A percentile compares a stretch with the other conserved stretches of the same genome.
phyloP scores from a whole-genome alignment of 2,888 invertebrate species.

The Auanema freiburgensis region DNA sequence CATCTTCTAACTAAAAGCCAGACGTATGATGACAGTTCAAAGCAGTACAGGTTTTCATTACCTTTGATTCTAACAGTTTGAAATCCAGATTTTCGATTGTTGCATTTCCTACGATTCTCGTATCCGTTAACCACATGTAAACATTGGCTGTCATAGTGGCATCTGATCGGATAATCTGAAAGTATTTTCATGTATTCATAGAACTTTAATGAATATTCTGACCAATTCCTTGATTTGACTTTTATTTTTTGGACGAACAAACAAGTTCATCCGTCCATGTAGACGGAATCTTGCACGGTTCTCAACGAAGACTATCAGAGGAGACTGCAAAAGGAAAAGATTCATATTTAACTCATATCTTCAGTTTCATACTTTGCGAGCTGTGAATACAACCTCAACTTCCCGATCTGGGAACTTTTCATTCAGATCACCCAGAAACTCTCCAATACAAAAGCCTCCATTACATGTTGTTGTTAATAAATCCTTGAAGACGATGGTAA shows the following conservation, averaged over 20 bases:
- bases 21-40: not conserved
- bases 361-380: conserved; percentile 30
- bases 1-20: conserved; percentile 46
- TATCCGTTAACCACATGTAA: conserved; percentile 52
- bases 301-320: conserved; percentile 61
- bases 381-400: conserved; percentile 45
- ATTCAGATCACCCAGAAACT: conserved; percentile 59
- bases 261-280: conserved; percentile 61
- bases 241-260: conserved; percentile 48
- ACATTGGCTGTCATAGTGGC: conserved; percentile 63
- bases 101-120: conserved; percentile 59
- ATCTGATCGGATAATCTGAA: conserved; percentile 46
- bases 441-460: conserved; percentile 60
- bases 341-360: not conserved
- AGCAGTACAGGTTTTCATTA: conserved; percentile 18
- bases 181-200: not conserved
- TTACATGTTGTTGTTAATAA: conserved; percentile 58
- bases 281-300: conserved; percentile 58
- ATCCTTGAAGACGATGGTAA: conserved; percentile 26
- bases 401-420: conserved; percentile 59
- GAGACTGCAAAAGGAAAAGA: conserved; percentile 34
- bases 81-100: conserved; percentile 63
- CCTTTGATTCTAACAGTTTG: conserved; percentile 51
- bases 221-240: conserved; percentile 50
- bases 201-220: not conserved